These are phyloP conservation scores for Pseudopleuronectes americanus DNA, from an alignment of 2,797 vertebrate genomes.

Conservation along the genomic window DNA sequence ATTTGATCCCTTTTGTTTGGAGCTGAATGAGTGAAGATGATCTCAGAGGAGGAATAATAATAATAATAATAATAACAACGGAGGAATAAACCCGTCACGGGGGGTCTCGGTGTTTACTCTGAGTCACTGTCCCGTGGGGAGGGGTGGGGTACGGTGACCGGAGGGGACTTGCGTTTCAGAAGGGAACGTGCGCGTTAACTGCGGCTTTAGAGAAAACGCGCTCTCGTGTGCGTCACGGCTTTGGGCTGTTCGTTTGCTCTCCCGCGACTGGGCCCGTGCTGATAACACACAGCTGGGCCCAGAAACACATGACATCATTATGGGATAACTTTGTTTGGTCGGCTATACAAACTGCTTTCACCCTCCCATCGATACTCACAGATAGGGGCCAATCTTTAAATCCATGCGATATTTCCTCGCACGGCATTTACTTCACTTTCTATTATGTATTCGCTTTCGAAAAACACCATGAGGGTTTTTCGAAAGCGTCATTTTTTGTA, in stretches of 20 bases:
- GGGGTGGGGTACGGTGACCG: background rate
- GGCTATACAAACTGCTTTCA: background rate
- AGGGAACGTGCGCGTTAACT: constrained; percentile 62
- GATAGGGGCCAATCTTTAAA: too few relatives aligned
- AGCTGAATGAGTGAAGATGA: constrained; percentile 67
- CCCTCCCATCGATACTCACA: too few relatives aligned
- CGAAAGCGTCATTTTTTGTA: background rate
- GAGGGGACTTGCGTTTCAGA: constrained; percentile 20
- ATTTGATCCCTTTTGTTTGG: constrained; percentile 68
- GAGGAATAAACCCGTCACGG: constrained; percentile 54
- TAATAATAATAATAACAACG: constrained; percentile 1
- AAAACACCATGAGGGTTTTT: background rate
- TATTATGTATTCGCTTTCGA: background rate
- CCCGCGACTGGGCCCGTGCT: constrained; percentile 75
- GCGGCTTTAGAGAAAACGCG: constrained; percentile 62
- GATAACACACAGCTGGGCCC: constrained; percentile 75
- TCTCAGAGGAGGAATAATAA: constrained; percentile 21
- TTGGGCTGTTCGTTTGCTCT: constrained; percentile 77
- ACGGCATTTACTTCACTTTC: background rate
- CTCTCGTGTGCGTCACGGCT: constrained; percentile 79
- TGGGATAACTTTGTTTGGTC: constrained; percentile 53
- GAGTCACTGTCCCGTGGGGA: constrained; percentile 62
- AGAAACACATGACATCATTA: constrained; percentile 47
- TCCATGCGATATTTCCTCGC: too few relatives aligned
- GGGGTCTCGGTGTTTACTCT: constrained; percentile 43